Conservation (phyloP, 2,113 vertebrate species). For the Hydrolagus affinis region DNA sequence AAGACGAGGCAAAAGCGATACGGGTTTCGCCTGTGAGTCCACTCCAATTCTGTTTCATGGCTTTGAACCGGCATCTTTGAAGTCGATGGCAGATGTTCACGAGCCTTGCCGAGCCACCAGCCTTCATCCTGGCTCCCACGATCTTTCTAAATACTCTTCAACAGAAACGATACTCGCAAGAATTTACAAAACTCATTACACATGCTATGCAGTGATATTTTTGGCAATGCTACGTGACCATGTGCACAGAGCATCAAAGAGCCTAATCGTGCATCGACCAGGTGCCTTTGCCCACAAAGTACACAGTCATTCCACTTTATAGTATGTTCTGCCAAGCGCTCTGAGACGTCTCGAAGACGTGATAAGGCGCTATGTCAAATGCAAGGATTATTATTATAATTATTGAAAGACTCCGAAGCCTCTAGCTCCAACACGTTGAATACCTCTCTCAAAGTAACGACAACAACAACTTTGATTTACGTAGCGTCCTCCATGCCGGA, state of each 20-base stretch:
- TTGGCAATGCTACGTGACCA: neutral
- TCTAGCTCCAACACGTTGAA: no score
- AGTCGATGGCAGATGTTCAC: constrained; percentile 19
- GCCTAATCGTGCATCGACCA: neutral
- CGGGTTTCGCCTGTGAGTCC: neutral
- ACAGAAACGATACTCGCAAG: constrained; percentile 6
- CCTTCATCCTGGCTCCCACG: neutral
- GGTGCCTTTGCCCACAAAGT: no score
- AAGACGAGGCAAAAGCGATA: neutral
- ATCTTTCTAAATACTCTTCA: neutral
- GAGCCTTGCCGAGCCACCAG: neutral
- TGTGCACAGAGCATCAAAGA: neutral
- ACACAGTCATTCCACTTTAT: no score
- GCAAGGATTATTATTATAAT: no score
- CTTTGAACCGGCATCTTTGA: neutral
- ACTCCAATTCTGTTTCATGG: neutral
- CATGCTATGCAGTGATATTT: neutral
- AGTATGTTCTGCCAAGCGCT: no score
- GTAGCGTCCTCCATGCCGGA: no score
- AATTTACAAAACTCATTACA: neutral
- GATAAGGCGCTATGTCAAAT: no score
- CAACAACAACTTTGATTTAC: no score
- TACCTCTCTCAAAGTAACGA: no score
- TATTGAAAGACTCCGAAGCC: no score
- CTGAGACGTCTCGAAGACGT: no score